Percentiles rank a stretch among this genome's conserved stretches.
These are phyloP conservation scores for Thaleichthys pacificus DNA, from an alignment of 2,797 vertebrate genomes.

Conservation along the genomic window DNA sequence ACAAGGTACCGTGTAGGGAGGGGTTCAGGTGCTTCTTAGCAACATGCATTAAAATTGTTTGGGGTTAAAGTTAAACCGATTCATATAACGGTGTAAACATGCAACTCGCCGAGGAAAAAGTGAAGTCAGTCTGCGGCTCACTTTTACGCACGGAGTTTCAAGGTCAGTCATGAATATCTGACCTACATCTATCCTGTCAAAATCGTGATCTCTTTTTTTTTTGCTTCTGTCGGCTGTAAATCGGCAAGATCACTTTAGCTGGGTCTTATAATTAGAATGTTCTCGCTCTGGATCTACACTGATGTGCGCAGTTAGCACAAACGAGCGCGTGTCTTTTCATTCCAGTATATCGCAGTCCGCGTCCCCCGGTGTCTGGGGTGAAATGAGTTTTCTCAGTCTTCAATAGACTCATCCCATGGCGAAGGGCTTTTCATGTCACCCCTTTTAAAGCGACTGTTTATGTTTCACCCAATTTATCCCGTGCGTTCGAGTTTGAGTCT, in stretches of 20 bases:
- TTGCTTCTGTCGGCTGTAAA: too few species aligned
- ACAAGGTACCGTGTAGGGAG: neutral
- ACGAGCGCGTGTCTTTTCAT: neutral
- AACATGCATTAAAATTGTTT: neutral
- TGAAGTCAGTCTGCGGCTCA: neutral
- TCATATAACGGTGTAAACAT: neutral
- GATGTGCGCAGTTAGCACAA: too few species aligned
- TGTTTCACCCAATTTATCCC: too few species aligned
- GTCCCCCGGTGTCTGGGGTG: too few species aligned
- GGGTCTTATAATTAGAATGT: neutral
- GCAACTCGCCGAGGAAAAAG: neutral
- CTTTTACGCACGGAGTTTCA: neutral
- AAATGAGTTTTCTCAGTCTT: neutral
- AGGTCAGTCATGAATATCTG: too few species aligned
- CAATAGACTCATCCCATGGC: neutral
- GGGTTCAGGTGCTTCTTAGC: neutral
- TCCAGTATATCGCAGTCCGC: neutral
- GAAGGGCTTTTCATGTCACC: too few species aligned
- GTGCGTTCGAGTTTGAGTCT: too few species aligned
- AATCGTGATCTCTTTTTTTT: too few species aligned
- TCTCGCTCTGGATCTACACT: neutral
- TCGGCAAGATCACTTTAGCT: too few species aligned
- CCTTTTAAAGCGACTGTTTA: too few species aligned
- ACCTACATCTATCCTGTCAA: too few species aligned
- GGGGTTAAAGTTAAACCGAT: neutral